Percentiles rank a stretch among this genome's conserved stretches.
These are phyloP conservation scores for Hyppa rectilinea DNA, from an alignment of 2,888 invertebrate species.

Conservation along the genomic window DNA sequence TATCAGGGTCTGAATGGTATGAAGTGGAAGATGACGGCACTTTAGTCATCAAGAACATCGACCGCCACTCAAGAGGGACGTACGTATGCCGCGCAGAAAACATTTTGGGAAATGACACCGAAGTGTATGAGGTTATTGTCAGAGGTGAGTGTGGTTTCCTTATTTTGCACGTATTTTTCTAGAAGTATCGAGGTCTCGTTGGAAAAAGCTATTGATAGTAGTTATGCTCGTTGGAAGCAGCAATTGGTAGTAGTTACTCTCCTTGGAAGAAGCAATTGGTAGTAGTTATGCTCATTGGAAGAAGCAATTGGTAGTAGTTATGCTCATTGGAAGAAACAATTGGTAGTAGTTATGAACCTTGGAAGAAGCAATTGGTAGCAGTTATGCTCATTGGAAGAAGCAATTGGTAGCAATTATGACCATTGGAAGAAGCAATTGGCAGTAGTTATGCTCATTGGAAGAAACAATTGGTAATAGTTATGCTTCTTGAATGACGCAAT, in stretches of 20 bases:
- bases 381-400: no score
- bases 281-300: neutral
- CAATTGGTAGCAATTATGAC: neutral
- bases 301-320: neutral
- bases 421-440: neutral
- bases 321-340: no score
- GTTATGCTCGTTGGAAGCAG: neutral
- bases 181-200: neutral
- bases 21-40: conserved; percentile 74
- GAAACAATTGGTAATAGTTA: neutral
- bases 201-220: neutral
- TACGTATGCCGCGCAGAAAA: conserved; percentile 77
- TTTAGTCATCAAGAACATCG: conserved; percentile 74
- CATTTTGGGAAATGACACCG: conserved; percentile 61
- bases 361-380: neutral
- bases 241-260: neutral
- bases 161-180: neutral
- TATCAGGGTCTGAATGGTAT: conserved; percentile 74
- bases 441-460: neutral
- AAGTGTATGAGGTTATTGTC: conserved; percentile 69
- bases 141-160: conserved; percentile 67
- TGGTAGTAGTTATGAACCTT: no score
- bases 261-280: neutral
- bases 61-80: conserved; percentile 60
- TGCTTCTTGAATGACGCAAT: neutral